Percentiles rank a stretch among this genome's conserved stretches.
phyloP scores from a whole-genome alignment of 2,797 vertebrate genomes.

The Amphiprion clarkii region DNA sequence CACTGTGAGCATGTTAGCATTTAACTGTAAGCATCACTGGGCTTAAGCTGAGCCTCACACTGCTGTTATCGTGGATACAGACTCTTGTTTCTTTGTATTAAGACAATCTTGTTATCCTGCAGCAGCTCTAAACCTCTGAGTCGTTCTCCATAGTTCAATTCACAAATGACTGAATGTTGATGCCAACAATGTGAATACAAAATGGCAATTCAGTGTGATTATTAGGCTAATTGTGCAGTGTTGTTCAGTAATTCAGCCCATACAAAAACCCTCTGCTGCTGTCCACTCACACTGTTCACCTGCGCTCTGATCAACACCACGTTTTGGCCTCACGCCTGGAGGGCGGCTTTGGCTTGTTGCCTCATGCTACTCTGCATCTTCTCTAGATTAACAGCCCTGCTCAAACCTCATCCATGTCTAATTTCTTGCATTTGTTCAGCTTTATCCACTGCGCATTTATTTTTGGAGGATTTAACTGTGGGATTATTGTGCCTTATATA shows the following conservation, averaged over 20 bases:
- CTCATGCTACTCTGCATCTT: conserved; percentile 12
- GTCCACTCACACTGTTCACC: conserved; percentile 10
- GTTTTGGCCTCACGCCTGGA: conserved; percentile 13
- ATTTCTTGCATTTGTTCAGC: not conserved
- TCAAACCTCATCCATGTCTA: not conserved
- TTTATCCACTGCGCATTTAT: not conserved
- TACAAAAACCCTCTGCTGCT: not conserved
- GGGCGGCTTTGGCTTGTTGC: conserved; percentile 8
- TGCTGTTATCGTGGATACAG: not conserved
- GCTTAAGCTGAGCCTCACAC: no score
- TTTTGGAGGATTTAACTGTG: not conserved
- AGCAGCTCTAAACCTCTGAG: not conserved
- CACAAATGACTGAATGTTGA: not conserved
- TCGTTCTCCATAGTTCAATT: not conserved
- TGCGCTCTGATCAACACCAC: conserved; percentile 10
- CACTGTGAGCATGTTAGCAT: no score
- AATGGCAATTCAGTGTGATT: not conserved
- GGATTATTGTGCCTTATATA: no score
- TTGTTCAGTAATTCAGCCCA: not conserved
- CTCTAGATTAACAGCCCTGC: not conserved
- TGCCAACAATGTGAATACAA: not conserved
- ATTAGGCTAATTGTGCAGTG: not conserved
- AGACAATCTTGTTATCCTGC: not conserved
- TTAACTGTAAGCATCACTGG: no score
- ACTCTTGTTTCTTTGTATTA: not conserved